Percentiles rank a stretch among this genome's conserved stretches.
These are phyloP conservation scores for Megalurothrips usitatus DNA, from an alignment of 2,888 invertebrate genomes.

Conservation along the genomic window DNA sequence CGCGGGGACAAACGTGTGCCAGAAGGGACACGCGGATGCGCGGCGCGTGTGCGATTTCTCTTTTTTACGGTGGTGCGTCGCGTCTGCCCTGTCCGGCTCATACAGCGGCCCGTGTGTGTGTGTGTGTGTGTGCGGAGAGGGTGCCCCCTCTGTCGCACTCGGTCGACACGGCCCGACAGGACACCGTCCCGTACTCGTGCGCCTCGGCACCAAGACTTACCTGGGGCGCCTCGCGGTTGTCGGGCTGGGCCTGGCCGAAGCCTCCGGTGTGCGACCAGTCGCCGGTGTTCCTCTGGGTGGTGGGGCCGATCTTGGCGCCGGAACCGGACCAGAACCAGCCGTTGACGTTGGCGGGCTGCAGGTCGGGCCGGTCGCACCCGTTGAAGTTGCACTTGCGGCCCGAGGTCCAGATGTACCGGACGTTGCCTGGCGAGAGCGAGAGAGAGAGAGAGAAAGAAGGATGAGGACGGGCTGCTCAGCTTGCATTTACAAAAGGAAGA, in stretches of 20 bases:
- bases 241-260: constrained; percentile 81
- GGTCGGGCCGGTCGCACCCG: constrained; percentile 75
- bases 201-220: no score
- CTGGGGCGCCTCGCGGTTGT: constrained; percentile 86
- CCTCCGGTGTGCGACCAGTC: constrained; percentile 89
- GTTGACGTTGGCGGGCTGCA: constrained; percentile 79
- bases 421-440: constrained; percentile 44
- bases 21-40: no score
- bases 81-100: no score
- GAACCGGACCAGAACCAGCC: constrained; percentile 95
- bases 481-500: no score
- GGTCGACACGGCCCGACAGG: neutral
- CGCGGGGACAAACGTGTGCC: no score
- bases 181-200: no score
- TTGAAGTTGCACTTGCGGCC: constrained; percentile 90
- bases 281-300: constrained; percentile 80
- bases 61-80: no score
- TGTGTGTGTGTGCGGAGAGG: no score
- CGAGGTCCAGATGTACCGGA: constrained; percentile 81
- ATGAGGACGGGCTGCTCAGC: no score
- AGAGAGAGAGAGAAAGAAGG: neutral
- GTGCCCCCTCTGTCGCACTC: no score
- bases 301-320: constrained; percentile 85
- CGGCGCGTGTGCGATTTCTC: no score
- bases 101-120: no score